Base-by-base conservation (phyloP, 37 sponge, comb jelly and placozoan species). In the Hormiphora californensis region DNA sequence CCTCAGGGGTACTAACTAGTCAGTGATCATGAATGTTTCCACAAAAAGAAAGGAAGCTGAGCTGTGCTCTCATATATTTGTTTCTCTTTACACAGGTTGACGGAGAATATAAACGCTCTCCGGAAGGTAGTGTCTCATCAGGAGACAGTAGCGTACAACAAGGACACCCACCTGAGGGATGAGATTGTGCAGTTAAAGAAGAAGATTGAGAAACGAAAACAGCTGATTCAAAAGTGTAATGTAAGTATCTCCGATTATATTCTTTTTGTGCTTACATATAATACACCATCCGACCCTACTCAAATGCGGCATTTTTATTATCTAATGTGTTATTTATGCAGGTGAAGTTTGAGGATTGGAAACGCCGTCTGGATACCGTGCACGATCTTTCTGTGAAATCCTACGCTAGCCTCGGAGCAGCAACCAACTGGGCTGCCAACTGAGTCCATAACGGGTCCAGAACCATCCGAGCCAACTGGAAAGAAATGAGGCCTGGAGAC, bases 341-440 rank as follows among this genome's bases (percentile, higher is more conserved):
- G 81, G 25, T 41, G n/a, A 73, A 73, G 23, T 73, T 73, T 41
- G 81, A 73, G 81, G 81, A 73, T 32, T 73, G 81, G 81, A 73
- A 73, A 19, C 40, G 21, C 17, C 43, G 81, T 7, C 46, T 73
- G 44, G 17, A 43, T 5, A 7, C 46, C 3, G 81, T 73, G 1
- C 46, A 73, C 12, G 81, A 73, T 4, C 17, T 46, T 22, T 33
- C 81, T 43, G 81, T 73, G 27, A 73, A 40, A 73, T 25, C 81
- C 12, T 73, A 73, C 81, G 21, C 81, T 0, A 73, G 43, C 44
- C n/a, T n/a, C n/a, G n/a, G n/a, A n/a, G n/a, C n/a, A n/a, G n/a
- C n/a, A n/a, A n/a, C n/a, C n/a, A n/a, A n/a, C n/a, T n/a, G n/a
- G n/a, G n/a, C n/a, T n/a, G n/a, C n/a, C n/a, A n/a, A n/a, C n/a